These are phyloP conservation scores for Stomatorhinus walkeri DNA, from an alignment of 2,797 vertebrate species.

Conservation along the genomic window DNA sequence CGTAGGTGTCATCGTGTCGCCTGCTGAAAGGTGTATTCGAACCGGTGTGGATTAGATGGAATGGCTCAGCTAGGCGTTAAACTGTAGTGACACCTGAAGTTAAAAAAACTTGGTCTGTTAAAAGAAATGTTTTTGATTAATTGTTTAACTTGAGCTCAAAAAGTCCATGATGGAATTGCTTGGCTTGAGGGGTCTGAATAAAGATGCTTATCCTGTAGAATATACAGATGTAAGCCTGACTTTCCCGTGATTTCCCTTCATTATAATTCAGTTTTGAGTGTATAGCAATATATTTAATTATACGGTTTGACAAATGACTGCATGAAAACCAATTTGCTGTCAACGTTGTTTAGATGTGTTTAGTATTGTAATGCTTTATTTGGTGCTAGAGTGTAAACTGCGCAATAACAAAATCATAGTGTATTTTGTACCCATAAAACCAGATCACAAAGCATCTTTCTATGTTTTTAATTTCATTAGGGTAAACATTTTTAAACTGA, in stretches of 20 bases:
- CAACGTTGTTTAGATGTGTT: conserved; percentile 23
- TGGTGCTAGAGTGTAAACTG: conserved; percentile 15
- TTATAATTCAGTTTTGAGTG: conserved; percentile 32
- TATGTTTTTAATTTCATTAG: conserved; percentile 14
- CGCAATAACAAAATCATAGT: conserved; percentile 10
- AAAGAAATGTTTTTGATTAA: background rate
- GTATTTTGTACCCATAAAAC: conserved; percentile 20
- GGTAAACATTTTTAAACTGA: conserved; percentile 17
- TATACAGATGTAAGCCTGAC: background rate
- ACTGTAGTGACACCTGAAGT: background rate
- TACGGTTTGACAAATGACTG: conserved; percentile 26
- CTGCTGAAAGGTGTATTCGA: background rate
- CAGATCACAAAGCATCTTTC: conserved; percentile 17
- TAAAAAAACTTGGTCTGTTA: background rate
- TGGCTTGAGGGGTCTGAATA: conserved; percentile 21
- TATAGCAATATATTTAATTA: conserved; percentile 23
- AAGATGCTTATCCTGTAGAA: conserved; percentile 18
- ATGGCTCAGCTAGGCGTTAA: background rate
- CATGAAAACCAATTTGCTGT: conserved; percentile 36
- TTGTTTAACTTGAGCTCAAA: background rate
- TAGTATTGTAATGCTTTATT: conserved; percentile 21
- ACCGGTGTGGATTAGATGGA: background rate
- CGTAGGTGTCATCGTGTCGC: background rate
- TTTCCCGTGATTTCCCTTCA: conserved; percentile 17
- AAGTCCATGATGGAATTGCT: background rate